Evolutionary conservation across 2,888 invertebrate genomes (phyloP).

Genomic region (Noctua fimbriata): DNA sequence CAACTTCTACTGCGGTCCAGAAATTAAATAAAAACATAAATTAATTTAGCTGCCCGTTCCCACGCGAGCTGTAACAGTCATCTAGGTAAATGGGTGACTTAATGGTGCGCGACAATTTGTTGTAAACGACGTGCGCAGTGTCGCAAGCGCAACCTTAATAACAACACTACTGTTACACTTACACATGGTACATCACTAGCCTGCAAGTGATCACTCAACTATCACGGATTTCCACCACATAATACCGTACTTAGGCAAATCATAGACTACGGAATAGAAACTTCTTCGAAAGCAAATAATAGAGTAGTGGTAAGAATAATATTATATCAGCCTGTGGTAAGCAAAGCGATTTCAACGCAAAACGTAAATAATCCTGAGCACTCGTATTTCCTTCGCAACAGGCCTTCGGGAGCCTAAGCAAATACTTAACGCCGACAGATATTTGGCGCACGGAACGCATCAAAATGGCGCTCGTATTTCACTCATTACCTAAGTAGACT

Average conservation of each 20-base stretch:
- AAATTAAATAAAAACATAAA: slow-evolving; percentile 55
- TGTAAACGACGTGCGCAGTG: slow-evolving; percentile 40
- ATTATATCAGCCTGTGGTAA: slow-evolving; percentile 27
- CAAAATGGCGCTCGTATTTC: slow-evolving; percentile 50
- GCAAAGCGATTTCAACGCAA: slow-evolving; percentile 49
- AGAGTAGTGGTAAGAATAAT: slow-evolving; percentile 19
- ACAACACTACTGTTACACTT: slow-evolving; percentile 29
- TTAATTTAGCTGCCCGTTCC: slow-evolving; percentile 50
- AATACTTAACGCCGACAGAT: slow-evolving; percentile 62
- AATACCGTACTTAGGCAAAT: slow-evolving; percentile 24
- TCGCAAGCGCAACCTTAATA: slow-evolving; percentile 43
- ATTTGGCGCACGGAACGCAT: slow-evolving; percentile 55
- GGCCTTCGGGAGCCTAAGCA: slow-evolving; percentile 47
- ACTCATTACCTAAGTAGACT: slow-evolving; percentile 53
- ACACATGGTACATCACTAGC: slow-evolving; percentile 33
- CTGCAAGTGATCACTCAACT: slow-evolving; percentile 21
- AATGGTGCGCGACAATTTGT: slow-evolving; percentile 51
- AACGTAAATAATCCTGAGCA: slow-evolving; percentile 48
- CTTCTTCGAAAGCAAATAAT: slow-evolving; percentile 41
- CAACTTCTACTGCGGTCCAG: slow-evolving; percentile 43
- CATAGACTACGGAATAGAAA: slow-evolving; percentile 37
- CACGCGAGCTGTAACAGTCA: slow-evolving; percentile 52
- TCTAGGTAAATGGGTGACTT: slow-evolving; percentile 63
- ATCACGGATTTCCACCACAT: slow-evolving; percentile 24
- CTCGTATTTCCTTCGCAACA: slow-evolving; percentile 40